Evolutionary conservation across 2,113 vertebrate genomes (phyloP).

Genomic region (Colistium nudipinnis): DNA sequence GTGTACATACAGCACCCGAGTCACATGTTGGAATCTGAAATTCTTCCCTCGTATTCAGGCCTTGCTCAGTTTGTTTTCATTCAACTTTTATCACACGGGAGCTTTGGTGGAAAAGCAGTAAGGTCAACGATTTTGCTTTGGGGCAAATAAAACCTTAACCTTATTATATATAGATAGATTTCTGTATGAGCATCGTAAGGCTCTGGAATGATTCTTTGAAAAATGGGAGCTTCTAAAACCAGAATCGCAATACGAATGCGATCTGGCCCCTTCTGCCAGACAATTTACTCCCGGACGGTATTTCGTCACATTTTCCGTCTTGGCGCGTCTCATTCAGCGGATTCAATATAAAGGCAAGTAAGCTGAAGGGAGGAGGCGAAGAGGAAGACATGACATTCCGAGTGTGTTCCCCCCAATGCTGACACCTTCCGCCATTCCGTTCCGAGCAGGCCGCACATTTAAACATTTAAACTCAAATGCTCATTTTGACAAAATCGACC

Average conservation of each 20-base stretch:
- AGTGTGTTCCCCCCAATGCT: neutral
- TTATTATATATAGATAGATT: neutral
- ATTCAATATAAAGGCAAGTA: neutral
- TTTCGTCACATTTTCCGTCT: slow-evolving; percentile 11
- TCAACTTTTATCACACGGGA: neutral
- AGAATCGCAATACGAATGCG: slow-evolving; percentile 11
- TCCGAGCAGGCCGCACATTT: too few relatives aligned
- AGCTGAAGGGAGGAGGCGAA: neutral
- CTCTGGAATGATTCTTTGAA: neutral
- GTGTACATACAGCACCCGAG: neutral
- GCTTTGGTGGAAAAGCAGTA: neutral
- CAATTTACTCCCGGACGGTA: neutral
- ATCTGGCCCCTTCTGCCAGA: slow-evolving; percentile 4
- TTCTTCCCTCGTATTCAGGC: slow-evolving; percentile 8
- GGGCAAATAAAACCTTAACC: neutral
- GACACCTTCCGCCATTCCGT: too few relatives aligned
- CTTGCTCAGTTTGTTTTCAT: slow-evolving; percentile 1
- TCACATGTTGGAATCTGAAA: slow-evolving; percentile 3
- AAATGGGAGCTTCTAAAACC: slow-evolving; percentile 3
- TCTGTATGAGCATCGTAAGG: neutral
- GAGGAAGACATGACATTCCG: neutral
- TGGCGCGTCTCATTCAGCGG: neutral
- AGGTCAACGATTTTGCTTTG: neutral
- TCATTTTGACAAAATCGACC: too few relatives aligned
- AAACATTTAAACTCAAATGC: too few relatives aligned